A percentile compares a stretch with the other conserved stretches of the same genome.
These are phyloP conservation scores for Andinoacara biseriatus DNA, from an alignment of 2,113 vertebrate genomes.

Conservation along the genomic window DNA sequence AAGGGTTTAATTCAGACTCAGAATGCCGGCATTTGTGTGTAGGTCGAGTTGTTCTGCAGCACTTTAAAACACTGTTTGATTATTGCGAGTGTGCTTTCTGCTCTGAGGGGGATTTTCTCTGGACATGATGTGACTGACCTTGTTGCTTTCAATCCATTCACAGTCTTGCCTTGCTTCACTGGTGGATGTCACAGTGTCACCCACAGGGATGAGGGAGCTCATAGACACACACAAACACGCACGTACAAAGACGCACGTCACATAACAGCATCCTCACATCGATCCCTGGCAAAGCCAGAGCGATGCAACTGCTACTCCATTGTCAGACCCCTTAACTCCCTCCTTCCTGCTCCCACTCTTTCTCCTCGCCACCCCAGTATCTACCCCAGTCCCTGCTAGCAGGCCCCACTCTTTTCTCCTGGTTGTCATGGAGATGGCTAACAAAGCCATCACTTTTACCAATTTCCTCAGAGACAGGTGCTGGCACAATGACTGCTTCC, in stretches of 20 bases:
- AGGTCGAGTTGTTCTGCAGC: background rate
- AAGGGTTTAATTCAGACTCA: background rate
- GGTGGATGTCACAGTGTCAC: slow-evolving; percentile 72
- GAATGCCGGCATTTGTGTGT: too few relatives aligned
- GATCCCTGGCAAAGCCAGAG: slow-evolving; percentile 60
- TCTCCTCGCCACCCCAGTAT: slow-evolving; percentile 34
- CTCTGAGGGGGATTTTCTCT: slow-evolving; percentile 60
- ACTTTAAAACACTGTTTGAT: slow-evolving; percentile 38
- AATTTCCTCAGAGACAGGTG: slow-evolving; percentile 89
- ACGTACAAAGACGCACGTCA: slow-evolving; percentile 44
- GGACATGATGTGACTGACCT: slow-evolving; percentile 72
- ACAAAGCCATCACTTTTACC: slow-evolving; percentile 89
- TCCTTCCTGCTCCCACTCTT: slow-evolving; percentile 55
- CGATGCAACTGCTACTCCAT: slow-evolving; percentile 68
- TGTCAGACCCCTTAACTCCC: slow-evolving; percentile 64
- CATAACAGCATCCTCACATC: slow-evolving; percentile 62
- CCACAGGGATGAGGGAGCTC: slow-evolving; percentile 52
- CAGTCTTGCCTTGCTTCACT: slow-evolving; percentile 50
- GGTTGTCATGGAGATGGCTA: slow-evolving; percentile 80
- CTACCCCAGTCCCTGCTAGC: slow-evolving; percentile 58
- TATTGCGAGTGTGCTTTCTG: slow-evolving; percentile 48
- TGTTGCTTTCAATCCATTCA: slow-evolving; percentile 64
- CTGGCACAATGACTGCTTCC: slow-evolving; percentile 87
- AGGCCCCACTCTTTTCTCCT: slow-evolving; percentile 77
- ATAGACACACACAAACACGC: slow-evolving; percentile 34